A percentile compares a stretch with the other conserved stretches of the same genome.
Conservation (phyloP, 2,888 invertebrate species). For the Amiota communis region DNA sequence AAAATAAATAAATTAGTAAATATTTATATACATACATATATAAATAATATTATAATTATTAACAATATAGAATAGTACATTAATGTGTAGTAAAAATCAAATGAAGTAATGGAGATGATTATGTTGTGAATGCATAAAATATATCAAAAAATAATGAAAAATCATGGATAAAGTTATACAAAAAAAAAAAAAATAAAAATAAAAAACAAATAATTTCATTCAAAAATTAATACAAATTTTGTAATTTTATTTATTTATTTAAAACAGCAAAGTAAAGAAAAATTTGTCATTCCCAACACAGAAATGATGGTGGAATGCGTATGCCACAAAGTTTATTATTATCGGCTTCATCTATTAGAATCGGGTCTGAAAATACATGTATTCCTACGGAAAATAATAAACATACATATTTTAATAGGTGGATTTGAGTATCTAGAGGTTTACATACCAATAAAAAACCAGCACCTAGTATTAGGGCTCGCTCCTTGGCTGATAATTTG, state of each 20-base stretch:
- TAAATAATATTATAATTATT: slow-evolving; percentile 37
- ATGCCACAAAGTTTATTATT: slow-evolving; percentile 1
- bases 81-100: slow-evolving; percentile 31
- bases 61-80: slow-evolving; percentile 38
- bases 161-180: slow-evolving; percentile 45
- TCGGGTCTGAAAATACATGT: slow-evolving; percentile 69
- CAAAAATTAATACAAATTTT: slow-evolving; percentile 29
- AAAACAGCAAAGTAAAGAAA: background rate
- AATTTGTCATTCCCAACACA: too few species aligned
- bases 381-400: slow-evolving; percentile 63
- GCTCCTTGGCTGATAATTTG: slow-evolving; percentile 82
- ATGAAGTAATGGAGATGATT: slow-evolving; percentile 63
- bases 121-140: slow-evolving; percentile 49
- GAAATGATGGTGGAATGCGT: background rate
- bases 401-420: background rate
- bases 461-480: slow-evolving; percentile 86
- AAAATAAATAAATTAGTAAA: slow-evolving; percentile 42
- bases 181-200: slow-evolving; percentile 51
- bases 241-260: background rate
- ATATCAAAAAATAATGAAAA: slow-evolving; percentile 30
- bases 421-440: background rate
- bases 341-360: slow-evolving; percentile 43
- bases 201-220: slow-evolving; percentile 58
- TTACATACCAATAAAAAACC: slow-evolving; percentile 85
- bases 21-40: slow-evolving; percentile 38